phyloP scores from a whole-genome alignment of 2,113 vertebrate species.

The Psilopsiagon aurifrons region DNA sequence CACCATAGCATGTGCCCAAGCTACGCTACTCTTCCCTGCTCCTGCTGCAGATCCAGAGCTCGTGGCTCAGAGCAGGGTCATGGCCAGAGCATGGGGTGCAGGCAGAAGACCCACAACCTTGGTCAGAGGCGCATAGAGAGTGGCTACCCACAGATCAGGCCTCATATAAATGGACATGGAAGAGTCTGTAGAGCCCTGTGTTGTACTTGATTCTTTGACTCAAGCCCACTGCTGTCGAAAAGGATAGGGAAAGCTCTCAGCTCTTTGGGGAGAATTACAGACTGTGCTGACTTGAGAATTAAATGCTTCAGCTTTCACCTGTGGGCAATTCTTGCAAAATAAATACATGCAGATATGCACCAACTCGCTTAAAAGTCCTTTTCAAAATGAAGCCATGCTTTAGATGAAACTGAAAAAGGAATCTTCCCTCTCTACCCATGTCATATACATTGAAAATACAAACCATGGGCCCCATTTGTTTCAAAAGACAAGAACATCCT shows the following conservation, averaged over 20 bases:
- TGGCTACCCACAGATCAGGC: fast-evolving
- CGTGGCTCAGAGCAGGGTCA: not conserved
- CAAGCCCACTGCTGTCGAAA: not conserved
- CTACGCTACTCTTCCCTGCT: not conserved
- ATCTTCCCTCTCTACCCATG: not conserved
- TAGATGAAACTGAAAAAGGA: not conserved
- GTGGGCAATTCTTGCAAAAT: not conserved
- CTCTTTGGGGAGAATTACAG: not conserved
- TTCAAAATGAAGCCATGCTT: not conserved
- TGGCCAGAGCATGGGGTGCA: not conserved
- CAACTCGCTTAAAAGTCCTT: not conserved
- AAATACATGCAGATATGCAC: not conserved
- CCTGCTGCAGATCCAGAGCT: not conserved
- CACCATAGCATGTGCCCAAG: not conserved
- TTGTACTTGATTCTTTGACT: not conserved
- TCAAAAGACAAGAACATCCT: not conserved
- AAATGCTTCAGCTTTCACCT: not conserved
- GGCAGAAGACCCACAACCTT: not conserved
- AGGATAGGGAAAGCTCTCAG: not conserved
- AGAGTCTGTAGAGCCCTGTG: not conserved
- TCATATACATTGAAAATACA: not conserved
- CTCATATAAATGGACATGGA: not conserved
- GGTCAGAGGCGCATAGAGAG: not conserved
- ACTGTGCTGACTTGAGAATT: not conserved
- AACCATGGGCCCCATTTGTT: not conserved